Base-by-base conservation (phyloP, 2,888 invertebrate genomes). In the Drosophila dives region DNA sequence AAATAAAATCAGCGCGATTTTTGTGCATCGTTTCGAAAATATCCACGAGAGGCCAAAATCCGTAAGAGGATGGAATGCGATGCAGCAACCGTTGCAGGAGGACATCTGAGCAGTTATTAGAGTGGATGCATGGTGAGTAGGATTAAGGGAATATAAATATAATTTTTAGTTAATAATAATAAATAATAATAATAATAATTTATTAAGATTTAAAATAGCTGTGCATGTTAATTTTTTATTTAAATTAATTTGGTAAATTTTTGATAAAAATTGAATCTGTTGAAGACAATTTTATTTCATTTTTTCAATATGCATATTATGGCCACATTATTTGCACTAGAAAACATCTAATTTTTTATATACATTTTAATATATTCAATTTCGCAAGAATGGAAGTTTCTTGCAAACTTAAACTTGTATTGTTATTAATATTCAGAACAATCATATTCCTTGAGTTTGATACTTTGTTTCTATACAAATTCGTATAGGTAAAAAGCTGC, bases 91-190 rank as follows among this genome's bases (percentile, higher is more conserved):
- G 49, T n/a, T 60, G 40, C 48, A 58, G 63, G 45, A 65, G 48
- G 33, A 70, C 49, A 75, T 64, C 75, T 61, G 69, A 75, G 63
- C 60, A 56, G 29, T 50, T 53, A 51, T 42, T 33, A 48, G 33
- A 74, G 55, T 49, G 75, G 29, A 33, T 23, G 50, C 65, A 58
- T 40, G 70, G 77, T 76, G 45, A 72, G 78, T 56, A 2, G 15
- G 0, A 15, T 8, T 7, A 2, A 2, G 2, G 4, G 15, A 23
- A 45, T 15, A 45, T 23, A 8, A 45, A 23, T 8, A 3, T 4
- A 8, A 4, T 15, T 23, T 23, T n/a, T n/a, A n/a, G n/a, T n/a
- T n/a, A n/a, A n/a, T n/a, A n/a, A n/a, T n/a, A n/a, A n/a, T n/a
- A n/a, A n/a, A n/a, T n/a, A n/a, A n/a, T n/a, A n/a, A n/a, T n/a